These are phyloP conservation scores for Pollenia labialis DNA, from an alignment of 2,888 invertebrate genomes.

Conservation along the genomic window DNA sequence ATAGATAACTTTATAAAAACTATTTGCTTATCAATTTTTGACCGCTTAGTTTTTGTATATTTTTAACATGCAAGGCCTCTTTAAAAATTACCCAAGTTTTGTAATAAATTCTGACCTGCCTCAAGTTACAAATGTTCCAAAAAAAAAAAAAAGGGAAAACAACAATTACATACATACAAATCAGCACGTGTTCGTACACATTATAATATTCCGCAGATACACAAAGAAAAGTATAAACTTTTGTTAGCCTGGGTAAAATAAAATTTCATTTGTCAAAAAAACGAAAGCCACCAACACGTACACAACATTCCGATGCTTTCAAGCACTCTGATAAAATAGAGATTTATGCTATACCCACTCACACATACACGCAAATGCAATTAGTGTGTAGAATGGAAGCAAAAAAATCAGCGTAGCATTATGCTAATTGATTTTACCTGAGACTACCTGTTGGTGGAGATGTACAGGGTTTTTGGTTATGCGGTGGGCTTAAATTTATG, in stretches of 20 bases:
- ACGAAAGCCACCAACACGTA: not conserved
- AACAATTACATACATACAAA: not conserved
- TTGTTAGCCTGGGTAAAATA: not conserved
- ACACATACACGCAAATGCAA: conserved; percentile 2
- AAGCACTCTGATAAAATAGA: not conserved
- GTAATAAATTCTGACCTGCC: not conserved
- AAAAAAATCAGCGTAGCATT: conserved; percentile 25
- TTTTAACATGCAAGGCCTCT: too few species aligned
- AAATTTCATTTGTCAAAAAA: not conserved
- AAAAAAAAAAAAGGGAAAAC: not conserved
- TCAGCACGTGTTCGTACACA: not conserved
- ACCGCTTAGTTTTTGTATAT: too few species aligned
- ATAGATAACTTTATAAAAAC: too few species aligned
- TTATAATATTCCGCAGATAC: not conserved
- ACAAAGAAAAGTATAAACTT: not conserved
- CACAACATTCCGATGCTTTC: not conserved
- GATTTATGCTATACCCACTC: not conserved
- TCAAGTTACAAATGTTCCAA: not conserved
- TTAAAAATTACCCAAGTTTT: too few species aligned
- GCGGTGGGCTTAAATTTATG: not conserved
- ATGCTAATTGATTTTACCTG: conserved; percentile 49
- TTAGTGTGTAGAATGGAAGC: not conserved
- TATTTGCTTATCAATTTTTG: too few species aligned
- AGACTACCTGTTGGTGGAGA: conserved; percentile 35
- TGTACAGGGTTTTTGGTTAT: not conserved